Conservation (phyloP, 2,888 invertebrate species). For the Serrognathus titanus region DNA sequence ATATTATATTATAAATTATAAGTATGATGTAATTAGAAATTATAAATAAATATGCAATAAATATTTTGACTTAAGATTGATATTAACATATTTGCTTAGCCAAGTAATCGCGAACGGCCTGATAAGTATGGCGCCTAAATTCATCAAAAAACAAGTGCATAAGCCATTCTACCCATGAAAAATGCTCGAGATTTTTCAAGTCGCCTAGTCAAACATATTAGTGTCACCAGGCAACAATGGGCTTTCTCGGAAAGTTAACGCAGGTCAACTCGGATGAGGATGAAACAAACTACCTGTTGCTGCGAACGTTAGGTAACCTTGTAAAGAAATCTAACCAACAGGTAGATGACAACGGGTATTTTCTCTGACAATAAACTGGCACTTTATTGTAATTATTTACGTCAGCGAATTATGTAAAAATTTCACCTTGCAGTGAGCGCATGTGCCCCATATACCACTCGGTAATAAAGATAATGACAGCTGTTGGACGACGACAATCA, state of each 20-base stretch:
- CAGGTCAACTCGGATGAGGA: conserved; percentile 5
- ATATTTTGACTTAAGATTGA: conserved; percentile 11
- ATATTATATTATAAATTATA: background rate
- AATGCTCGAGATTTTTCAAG: background rate
- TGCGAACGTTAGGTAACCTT: background rate
- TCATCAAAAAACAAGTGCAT: conserved; percentile 7
- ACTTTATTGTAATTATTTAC: no score
- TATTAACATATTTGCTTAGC: no score
- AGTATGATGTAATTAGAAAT: conserved; percentile 7
- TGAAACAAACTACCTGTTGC: conserved; percentile 10
- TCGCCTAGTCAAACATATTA: no score
- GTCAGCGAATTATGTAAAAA: no score
- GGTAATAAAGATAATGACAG: no score
- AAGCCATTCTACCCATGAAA: background rate
- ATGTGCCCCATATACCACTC: no score
- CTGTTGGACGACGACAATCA: no score
- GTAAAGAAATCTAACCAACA: background rate
- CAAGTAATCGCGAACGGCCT: no score
- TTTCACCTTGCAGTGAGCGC: no score
- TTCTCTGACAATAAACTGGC: background rate
- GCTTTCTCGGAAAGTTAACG: conserved; percentile 7
- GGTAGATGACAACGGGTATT: conserved; percentile 5
- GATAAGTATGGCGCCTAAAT: conserved; percentile 6
- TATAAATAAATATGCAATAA: conserved; percentile 2
- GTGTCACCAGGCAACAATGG: background rate